phyloP scores from a whole-genome alignment of 2,888 invertebrate genomes.

The Callimorpha dominula region DNA sequence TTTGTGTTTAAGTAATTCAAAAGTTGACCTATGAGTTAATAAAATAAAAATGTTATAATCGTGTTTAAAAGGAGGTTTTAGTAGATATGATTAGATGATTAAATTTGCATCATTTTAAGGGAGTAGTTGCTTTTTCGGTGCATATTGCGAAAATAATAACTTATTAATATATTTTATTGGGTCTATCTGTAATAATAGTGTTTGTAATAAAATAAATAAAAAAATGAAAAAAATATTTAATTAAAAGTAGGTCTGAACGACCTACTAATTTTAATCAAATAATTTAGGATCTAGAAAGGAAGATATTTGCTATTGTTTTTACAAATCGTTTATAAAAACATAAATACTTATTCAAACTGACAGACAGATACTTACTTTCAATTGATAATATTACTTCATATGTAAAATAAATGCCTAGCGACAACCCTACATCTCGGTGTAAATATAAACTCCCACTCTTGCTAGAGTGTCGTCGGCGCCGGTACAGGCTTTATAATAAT shows the following conservation, averaged over 20 bases:
- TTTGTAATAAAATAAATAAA: too few relatives aligned
- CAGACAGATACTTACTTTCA: not conserved
- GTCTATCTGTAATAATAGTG: too few relatives aligned
- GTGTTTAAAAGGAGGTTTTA: not conserved
- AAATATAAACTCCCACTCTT: slow-evolving; percentile 44
- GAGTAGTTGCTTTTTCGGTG: not conserved
- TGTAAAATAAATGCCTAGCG: slow-evolving; percentile 10
- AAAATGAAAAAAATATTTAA: too few relatives aligned
- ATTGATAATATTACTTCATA: not conserved
- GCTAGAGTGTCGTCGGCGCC: slow-evolving; percentile 34
- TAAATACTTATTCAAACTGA: not conserved
- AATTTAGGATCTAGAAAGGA: not conserved
- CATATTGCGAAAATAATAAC: too few relatives aligned
- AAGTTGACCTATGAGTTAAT: not conserved
- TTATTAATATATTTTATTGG: too few relatives aligned
- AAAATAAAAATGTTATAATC: not conserved
- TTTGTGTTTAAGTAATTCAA: not conserved
- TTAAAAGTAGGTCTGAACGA: too few relatives aligned
- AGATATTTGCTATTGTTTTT: not conserved
- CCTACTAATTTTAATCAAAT: not conserved
- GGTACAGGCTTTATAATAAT: slow-evolving; percentile 41
- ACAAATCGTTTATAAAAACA: not conserved
- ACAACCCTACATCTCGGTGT: slow-evolving; percentile 47
- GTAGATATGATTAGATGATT: not conserved
- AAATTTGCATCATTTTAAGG: not conserved